Conservation (phyloP, 2,113 vertebrate genomes). For the Vulpes ferrilata region DNA sequence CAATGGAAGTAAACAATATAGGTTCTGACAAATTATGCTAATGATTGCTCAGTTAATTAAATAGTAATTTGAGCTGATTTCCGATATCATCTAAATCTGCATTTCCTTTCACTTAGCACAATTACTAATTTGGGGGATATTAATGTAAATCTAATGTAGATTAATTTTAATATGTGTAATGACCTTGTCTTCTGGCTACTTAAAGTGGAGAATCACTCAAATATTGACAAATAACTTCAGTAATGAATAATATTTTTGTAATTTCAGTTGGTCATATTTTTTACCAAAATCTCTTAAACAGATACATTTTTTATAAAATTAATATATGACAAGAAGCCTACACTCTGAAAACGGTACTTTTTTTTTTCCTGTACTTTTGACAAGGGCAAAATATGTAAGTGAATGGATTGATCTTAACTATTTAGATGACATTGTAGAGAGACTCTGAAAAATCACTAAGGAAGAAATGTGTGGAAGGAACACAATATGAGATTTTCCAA, state of each 20-base stretch:
- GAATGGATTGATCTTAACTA: neutral
- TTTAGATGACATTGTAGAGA: neutral
- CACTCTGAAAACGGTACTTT: neutral
- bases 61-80: neutral
- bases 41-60: neutral
- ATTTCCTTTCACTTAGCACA: neutral
- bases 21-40: neutral
- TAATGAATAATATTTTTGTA: neutral
- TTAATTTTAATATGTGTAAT: neutral
- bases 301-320: neutral
- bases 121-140: neutral
- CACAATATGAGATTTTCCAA: neutral
- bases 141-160: neutral
- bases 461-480: neutral
- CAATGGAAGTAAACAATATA: neutral
- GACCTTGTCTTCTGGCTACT: neutral
- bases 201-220: neutral
- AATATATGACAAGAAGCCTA: neutral
- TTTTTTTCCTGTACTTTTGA: neutral
- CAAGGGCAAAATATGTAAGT: neutral
- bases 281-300: neutral
- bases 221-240: neutral
- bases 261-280: neutral
- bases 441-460: neutral
- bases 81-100: neutral